phyloP scores from a whole-genome alignment of 2,888 invertebrate species.

The Eudemis profundana region DNA sequence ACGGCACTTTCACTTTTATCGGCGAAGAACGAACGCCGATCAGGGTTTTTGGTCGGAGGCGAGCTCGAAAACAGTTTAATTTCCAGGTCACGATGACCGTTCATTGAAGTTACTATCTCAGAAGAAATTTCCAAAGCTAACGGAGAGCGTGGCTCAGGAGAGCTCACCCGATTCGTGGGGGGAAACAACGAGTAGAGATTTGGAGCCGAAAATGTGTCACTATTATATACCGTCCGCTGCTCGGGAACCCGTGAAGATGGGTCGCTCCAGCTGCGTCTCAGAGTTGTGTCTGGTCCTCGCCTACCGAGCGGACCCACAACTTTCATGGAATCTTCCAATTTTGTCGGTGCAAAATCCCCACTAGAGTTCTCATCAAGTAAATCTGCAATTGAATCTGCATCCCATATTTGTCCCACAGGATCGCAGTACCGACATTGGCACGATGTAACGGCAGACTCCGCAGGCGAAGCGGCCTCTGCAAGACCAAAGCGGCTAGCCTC shows the following conservation, averaged over 20 bases:
- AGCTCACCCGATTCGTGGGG: conserved; percentile 71
- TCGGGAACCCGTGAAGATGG: conserved; percentile 82
- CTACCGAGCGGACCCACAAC: conserved; percentile 76
- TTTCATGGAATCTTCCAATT: conserved; percentile 82
- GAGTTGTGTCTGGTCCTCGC: conserved; percentile 73
- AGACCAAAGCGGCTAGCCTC: conserved; percentile 79
- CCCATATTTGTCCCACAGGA: conserved; percentile 91
- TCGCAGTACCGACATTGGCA: conserved; percentile 92
- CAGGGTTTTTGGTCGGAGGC: conserved; percentile 78
- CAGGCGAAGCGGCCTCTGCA: conserved; percentile 76
- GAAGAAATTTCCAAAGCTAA: conserved; percentile 89
- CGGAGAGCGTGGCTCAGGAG: conserved; percentile 76
- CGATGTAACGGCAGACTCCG: conserved; percentile 79
- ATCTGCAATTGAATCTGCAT: conserved; percentile 86
- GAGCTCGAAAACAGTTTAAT: conserved; percentile 90
- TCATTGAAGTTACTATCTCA: conserved; percentile 91
- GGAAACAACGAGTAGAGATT: conserved; percentile 81
- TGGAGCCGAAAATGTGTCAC: conserved; percentile 75
- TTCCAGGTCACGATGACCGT: conserved; percentile 91
- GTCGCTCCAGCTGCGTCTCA: conserved; percentile 88
- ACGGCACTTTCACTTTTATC: conserved; percentile 82
- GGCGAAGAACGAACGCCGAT: conserved; percentile 79
- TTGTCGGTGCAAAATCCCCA: conserved; percentile 79
- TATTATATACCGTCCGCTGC: conserved; percentile 67
- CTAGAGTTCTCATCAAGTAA: conserved; percentile 79